phyloP scores from a whole-genome alignment of 2,113 vertebrate species.

The Nipponia nippon region DNA sequence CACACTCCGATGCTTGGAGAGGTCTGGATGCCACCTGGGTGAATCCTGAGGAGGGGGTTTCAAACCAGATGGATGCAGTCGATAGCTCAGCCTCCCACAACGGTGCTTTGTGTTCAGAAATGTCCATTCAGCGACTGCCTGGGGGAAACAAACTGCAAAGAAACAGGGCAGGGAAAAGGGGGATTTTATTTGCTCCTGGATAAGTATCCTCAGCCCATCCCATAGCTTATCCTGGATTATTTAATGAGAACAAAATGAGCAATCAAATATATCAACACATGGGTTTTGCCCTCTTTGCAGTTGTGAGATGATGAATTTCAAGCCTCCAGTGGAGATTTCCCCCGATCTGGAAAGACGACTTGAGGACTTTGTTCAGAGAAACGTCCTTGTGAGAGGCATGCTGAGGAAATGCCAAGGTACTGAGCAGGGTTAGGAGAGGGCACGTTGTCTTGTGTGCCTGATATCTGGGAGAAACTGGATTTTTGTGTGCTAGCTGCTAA shows the following conservation, averaged over 20 bases:
- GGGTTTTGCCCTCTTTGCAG: neutral
- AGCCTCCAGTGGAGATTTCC: neutral
- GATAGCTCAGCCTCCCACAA: neutral
- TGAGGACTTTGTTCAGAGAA: neutral
- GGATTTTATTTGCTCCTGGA: neutral
- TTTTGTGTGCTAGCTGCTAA: neutral
- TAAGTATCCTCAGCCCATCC: neutral
- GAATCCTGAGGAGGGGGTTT: neutral
- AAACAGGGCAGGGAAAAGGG: neutral
- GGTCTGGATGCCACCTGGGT: neutral
- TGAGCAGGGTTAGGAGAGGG: rapidly evolving
- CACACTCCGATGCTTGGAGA: neutral
- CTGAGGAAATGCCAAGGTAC: conserved; percentile 13
- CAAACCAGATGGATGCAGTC: neutral
- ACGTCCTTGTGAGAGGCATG: neutral
- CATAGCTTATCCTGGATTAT: rapidly evolving
- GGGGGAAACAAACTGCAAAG: neutral
- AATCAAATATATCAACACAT: rapidly evolving
- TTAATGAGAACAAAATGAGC: neutral
- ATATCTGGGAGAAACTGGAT: neutral
- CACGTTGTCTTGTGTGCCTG: neutral
- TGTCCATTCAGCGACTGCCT: rapidly evolving
- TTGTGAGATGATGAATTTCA: neutral
- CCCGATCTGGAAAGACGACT: neutral
- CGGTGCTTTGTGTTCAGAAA: too few relatives aligned